These are phyloP conservation scores for Mormyrus iriodes DNA, from an alignment of 2,113 vertebrate species.

Conservation along the genomic window DNA sequence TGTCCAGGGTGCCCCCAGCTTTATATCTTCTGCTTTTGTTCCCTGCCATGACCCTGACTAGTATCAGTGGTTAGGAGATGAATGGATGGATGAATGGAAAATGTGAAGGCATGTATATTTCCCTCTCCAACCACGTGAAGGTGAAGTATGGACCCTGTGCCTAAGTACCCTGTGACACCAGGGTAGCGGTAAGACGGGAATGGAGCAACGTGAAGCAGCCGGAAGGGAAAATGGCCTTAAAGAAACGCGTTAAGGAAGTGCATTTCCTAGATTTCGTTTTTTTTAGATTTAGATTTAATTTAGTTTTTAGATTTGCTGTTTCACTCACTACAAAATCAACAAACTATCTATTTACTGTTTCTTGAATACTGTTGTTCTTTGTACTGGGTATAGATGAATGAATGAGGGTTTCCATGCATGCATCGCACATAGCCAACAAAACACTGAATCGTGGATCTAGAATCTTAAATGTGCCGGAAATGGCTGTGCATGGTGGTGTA, in stretches of 20 bases:
- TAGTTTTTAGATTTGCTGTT: too few species aligned
- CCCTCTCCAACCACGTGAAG: background rate
- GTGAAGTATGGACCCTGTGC: background rate
- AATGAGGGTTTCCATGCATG: background rate
- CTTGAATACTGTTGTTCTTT: background rate
- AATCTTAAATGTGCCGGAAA: background rate
- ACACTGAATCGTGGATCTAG: background rate
- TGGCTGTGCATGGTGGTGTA: background rate
- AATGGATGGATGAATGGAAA: background rate
- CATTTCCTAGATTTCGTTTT: background rate
- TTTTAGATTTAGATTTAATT: too few species aligned
- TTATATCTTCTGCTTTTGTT: background rate
- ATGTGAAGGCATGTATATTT: background rate
- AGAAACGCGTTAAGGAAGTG: background rate
- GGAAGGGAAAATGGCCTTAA: background rate
- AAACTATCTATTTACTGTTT: background rate
- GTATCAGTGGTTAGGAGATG: background rate
- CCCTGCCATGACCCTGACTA: background rate
- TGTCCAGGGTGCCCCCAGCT: background rate
- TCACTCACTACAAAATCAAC: background rate
- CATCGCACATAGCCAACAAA: background rate
- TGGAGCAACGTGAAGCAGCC: background rate
- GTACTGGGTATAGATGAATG: background rate
- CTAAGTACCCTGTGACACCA: background rate
- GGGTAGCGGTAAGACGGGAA: background rate